A percentile compares a stretch with the other conserved stretches of the same genome.
Evolutionary conservation across 2,113 vertebrate species (phyloP).

Genomic region (Camelus dromedarius): DNA sequence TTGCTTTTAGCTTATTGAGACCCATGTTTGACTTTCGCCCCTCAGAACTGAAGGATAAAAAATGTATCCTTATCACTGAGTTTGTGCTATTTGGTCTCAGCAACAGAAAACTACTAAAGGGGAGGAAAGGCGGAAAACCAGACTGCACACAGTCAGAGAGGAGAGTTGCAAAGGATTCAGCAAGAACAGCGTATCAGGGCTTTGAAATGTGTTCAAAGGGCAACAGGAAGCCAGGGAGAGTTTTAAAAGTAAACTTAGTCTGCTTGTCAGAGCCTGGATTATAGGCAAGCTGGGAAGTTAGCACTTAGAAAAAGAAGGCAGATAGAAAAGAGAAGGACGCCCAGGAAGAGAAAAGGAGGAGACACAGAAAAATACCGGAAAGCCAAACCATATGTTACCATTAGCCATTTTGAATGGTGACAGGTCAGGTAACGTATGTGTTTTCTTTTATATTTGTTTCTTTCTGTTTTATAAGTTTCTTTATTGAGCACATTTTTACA

Average conservation of each 20-base stretch:
- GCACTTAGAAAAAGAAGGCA: not conserved
- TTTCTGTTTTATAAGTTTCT: constrained; percentile 48
- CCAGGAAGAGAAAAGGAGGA: not conserved
- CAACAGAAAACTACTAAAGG: not conserved
- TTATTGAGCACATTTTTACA: not conserved
- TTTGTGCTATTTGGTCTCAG: not conserved
- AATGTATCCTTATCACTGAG: not conserved
- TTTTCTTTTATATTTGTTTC: not conserved
- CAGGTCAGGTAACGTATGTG: constrained; percentile 42
- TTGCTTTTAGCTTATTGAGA: not conserved
- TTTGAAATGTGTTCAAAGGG: not conserved
- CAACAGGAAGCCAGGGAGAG: not conserved
- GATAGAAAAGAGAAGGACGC: not conserved
- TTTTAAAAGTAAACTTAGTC: not conserved
- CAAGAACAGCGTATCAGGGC: not conserved
- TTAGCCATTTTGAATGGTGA: constrained; percentile 49
- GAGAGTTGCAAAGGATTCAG: not conserved
- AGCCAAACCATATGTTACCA: constrained; percentile 52
- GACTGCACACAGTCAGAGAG: not conserved
- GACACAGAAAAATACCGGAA: not conserved
- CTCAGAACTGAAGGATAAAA: not conserved
- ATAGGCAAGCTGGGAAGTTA: not conserved
- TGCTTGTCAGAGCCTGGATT: not conserved
- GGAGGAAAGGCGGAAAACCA: not conserved
- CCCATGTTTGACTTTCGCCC: not conserved